Evolutionary conservation across 30 jellyfish, hydroid and myxozoan genomes (phyloP).

Genomic region (Sanderia malayensis): DNA sequence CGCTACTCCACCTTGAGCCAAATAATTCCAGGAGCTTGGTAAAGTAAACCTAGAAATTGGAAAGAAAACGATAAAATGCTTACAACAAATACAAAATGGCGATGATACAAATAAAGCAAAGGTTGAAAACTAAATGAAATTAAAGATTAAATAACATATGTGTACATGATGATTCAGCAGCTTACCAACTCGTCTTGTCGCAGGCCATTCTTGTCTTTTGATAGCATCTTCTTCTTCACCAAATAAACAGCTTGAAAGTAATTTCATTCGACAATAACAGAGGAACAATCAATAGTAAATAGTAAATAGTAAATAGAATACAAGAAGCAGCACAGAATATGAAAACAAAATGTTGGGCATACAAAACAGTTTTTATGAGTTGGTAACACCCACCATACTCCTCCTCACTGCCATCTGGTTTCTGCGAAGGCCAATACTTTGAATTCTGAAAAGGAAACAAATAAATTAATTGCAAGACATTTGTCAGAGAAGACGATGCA

Average conservation of each 20-base stretch:
- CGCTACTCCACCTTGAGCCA: conserved; percentile 47
- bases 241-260: conserved; percentile 34
- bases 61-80: no score
- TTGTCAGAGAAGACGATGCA: not conserved
- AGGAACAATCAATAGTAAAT: no score
- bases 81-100: no score
- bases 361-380: no score
- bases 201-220: conserved; percentile 45
- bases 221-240: conserved; percentile 14
- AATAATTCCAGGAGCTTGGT: conserved; percentile 27
- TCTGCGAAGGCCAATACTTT: conserved; percentile 41
- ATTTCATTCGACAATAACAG: not conserved
- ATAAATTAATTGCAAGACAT: not conserved
- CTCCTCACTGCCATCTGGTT: conserved; percentile 56
- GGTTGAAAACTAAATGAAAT: no score
- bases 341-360: no score
- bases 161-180: no score
- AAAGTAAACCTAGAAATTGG: conserved; percentile 19
- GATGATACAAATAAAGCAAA: no score
- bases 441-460: not conserved
- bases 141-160: no score
- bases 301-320: no score
- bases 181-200: conserved; percentile 31
- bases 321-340: no score
- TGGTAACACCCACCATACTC: no score